phyloP scores from a whole-genome alignment of 2,888 invertebrate genomes.

The Trissonchulus latispiculum region DNA sequence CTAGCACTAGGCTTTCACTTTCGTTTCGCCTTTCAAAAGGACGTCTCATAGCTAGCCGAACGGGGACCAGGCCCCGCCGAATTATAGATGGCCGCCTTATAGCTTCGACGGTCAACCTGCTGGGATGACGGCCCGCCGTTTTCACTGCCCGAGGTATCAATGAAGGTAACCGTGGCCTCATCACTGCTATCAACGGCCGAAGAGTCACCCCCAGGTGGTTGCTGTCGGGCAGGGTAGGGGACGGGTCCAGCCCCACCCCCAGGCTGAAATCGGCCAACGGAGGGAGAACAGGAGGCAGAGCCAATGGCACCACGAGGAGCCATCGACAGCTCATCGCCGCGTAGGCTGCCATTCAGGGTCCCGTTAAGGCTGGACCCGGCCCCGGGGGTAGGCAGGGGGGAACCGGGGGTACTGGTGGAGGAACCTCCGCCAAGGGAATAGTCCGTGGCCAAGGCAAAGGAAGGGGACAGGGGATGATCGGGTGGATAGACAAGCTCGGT shows the following conservation, averaged over 20 bases:
- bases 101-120: slow-evolving; percentile 22
- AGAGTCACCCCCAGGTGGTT: too few relatives aligned
- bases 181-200: not conserved
- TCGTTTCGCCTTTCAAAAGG: too few relatives aligned
- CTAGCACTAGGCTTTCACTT: too few relatives aligned
- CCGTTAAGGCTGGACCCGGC: not conserved
- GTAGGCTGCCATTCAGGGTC: not conserved
- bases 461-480: too few relatives aligned
- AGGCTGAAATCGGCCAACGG: too few relatives aligned
- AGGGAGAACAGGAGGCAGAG: too few relatives aligned
- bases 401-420: too few relatives aligned
- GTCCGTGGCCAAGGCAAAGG: too few relatives aligned
- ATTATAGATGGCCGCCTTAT: slow-evolving; percentile 25
- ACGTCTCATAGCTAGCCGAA: slow-evolving; percentile 11
- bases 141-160: not conserved
- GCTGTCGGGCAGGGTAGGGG: too few relatives aligned
- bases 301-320: too few relatives aligned
- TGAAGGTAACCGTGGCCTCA: not conserved
- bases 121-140: not conserved
- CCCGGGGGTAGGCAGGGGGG: too few relatives aligned
- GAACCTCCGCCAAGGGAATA: not conserved
- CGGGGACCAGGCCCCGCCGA: not conserved
- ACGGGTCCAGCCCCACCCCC: too few relatives aligned
- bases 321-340: not conserved
- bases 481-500: slow-evolving; percentile 11